Evolutionary conservation across 1,140 invertebrate species (phyloP).

Genomic region (Drosophila auraria): DNA sequence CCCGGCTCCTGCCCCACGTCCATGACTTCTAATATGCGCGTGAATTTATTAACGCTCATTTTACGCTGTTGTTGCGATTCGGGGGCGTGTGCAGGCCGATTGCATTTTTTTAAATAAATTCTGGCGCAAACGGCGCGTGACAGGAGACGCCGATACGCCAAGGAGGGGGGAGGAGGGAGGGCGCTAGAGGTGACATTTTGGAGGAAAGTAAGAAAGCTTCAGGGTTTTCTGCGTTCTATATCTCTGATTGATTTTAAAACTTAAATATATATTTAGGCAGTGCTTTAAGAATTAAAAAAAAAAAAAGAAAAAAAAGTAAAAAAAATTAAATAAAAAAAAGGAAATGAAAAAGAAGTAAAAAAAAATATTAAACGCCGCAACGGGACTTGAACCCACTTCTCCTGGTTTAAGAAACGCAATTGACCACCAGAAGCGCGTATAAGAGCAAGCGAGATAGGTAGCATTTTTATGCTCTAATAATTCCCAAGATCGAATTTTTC

Average conservation of each 20-base stretch:
- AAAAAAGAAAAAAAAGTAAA: background rate
- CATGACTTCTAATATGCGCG: constrained; percentile 75
- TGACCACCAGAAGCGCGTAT: background rate
- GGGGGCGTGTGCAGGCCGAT: constrained; percentile 78
- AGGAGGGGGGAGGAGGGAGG: background rate
- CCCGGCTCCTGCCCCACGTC: background rate
- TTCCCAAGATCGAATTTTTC: fast-evolving
- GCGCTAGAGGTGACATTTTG: constrained; percentile 17
- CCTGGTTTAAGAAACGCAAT: background rate
- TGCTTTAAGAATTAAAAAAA: background rate
- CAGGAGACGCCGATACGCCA: constrained; percentile 42
- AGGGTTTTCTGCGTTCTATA: background rate
- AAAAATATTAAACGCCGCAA: too few relatives aligned
- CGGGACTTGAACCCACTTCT: background rate
- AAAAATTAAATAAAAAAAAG: background rate
- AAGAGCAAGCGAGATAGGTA: background rate
- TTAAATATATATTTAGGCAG: too few relatives aligned
- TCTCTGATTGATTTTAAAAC: background rate
- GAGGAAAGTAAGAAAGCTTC: background rate
- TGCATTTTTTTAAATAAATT: constrained; percentile 83
- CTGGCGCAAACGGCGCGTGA: constrained; percentile 79
- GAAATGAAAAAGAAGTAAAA: background rate
- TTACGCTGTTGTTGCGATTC: constrained; percentile 53
- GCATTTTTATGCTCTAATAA: background rate
- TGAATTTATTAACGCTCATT: constrained; percentile 82